phyloP scores from a whole-genome alignment of 2,888 invertebrate genomes.

The Laothoe populi region DNA sequence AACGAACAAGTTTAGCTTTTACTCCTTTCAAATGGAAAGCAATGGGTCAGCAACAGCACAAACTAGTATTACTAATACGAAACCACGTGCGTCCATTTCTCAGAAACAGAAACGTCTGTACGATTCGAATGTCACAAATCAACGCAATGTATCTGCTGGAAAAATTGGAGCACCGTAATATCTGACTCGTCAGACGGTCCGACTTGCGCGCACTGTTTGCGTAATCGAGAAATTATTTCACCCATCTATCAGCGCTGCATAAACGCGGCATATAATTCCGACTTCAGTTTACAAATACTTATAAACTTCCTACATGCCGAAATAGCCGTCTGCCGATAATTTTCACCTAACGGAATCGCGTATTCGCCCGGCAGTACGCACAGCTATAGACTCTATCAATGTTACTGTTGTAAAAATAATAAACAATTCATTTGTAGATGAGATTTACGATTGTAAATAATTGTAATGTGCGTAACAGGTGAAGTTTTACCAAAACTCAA shows the following conservation, averaged over 20 bases:
- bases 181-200: slow-evolving; percentile 5
- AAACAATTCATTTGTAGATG: slow-evolving; percentile 63
- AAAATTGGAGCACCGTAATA: not conserved
- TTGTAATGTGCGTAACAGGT: slow-evolving; percentile 56
- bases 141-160: slow-evolving; percentile 21
- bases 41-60: not conserved
- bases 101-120: slow-evolving; percentile 21
- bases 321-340: slow-evolving; percentile 39
- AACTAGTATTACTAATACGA: slow-evolving; percentile 23
- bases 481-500: slow-evolving; percentile 48
- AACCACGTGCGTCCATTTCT: slow-evolving; percentile 2
- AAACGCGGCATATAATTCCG: slow-evolving; percentile 30
- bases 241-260: slow-evolving; percentile 28
- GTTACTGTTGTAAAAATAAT: slow-evolving; percentile 65
- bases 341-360: slow-evolving; percentile 35
- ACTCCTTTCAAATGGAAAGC: slow-evolving; percentile 11
- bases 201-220: slow-evolving; percentile 28
- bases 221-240: slow-evolving; percentile 29
- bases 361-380: slow-evolving; percentile 48
- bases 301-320: slow-evolving; percentile 41
- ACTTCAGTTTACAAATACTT: slow-evolving; percentile 42
- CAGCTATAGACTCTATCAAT: slow-evolving; percentile 49
- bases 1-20: too few species aligned
- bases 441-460: slow-evolving; percentile 74
- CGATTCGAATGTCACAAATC: slow-evolving; percentile 27